phyloP scores from a whole-genome alignment of 2,797 vertebrate genomes.

The Cyclura pinguis region DNA sequence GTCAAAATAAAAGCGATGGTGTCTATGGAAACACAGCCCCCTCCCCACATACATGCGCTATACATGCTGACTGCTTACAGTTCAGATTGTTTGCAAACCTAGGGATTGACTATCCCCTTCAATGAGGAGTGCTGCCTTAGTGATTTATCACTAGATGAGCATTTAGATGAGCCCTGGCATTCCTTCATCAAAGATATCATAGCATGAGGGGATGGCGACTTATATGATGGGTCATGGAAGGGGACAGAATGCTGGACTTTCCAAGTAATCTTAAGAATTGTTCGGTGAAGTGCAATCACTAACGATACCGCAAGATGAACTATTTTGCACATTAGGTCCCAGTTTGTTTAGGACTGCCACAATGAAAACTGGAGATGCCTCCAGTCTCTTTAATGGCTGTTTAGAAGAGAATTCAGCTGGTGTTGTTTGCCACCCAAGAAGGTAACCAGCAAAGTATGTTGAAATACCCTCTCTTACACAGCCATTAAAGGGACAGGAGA shows the following conservation, averaged over 20 bases:
- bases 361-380: too few species aligned
- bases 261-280: not conserved
- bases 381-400: too few species aligned
- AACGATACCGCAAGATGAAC: not conserved
- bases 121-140: not conserved
- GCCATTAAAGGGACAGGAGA: too few species aligned
- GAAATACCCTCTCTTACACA: too few species aligned
- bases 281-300: not conserved
- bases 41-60: not conserved
- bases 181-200: not conserved
- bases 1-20: constrained; percentile 49
- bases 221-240: not conserved
- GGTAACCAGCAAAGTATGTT: too few species aligned
- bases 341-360: too few species aligned
- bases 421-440: too few species aligned
- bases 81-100: not conserved
- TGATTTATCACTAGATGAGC: not conserved
- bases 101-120: not conserved
- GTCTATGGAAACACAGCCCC: constrained; percentile 51
- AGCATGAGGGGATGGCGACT: not conserved
- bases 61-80: not conserved
- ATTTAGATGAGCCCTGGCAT: not conserved
- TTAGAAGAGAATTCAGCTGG: too few species aligned
- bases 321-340: not conserved
- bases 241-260: not conserved